These are phyloP conservation scores for Gadus macrocephalus DNA, from an alignment of 2,113 vertebrate species.

Conservation along the genomic window DNA sequence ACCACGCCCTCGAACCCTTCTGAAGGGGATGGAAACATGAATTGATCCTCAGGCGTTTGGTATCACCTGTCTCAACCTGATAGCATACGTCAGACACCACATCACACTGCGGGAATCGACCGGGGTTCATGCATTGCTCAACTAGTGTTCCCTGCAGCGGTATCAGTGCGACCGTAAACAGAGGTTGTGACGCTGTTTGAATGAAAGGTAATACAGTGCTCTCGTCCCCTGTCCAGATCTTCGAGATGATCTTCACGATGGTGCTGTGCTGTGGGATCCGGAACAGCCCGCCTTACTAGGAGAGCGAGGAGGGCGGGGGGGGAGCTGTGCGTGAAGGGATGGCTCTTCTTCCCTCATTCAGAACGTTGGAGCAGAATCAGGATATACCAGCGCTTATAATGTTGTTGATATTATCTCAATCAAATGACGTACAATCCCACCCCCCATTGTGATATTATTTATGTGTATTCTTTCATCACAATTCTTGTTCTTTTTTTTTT, in stretches of 20 bases:
- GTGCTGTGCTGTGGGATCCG: constrained; percentile 70
- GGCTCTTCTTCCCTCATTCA: no score
- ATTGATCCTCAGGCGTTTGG: no score
- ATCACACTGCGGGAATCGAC: no score
- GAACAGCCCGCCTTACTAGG: constrained; percentile 61
- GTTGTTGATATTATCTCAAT: constrained; percentile 14
- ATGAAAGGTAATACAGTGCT: neutral
- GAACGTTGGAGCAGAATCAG: no score
- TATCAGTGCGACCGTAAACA: neutral
- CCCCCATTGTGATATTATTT: neutral
- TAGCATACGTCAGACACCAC: no score
- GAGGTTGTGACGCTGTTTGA: constrained; percentile 1
- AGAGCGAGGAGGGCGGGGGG: neutral
- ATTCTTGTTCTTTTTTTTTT: neutral
- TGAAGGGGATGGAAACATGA: no score
- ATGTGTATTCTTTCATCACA: no score
- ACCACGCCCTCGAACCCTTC: no score
- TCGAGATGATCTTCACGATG: constrained; percentile 73
- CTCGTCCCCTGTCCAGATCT: constrained; percentile 47
- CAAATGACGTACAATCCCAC: constrained; percentile 35
- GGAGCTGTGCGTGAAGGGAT: constrained; percentile 18
- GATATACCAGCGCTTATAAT: no score
- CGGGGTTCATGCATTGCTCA: no score
- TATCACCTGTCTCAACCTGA: no score
- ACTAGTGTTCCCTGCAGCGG: no score